Conservation (phyloP, 2,797 vertebrate genomes). For the Potorous gilbertii region DNA sequence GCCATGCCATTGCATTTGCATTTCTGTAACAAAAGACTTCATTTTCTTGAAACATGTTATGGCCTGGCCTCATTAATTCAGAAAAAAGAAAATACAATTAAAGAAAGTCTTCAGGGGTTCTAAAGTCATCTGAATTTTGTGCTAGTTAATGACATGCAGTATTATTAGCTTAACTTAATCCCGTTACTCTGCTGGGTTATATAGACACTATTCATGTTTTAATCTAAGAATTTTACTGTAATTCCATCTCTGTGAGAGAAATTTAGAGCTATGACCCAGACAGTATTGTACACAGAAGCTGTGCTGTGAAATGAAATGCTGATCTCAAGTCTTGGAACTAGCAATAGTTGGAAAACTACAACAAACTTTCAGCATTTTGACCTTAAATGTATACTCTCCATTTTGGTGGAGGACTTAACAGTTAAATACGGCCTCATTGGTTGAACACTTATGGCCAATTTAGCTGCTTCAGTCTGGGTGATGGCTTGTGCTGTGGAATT, state of each 20-base stretch:
- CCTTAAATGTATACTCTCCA: not conserved
- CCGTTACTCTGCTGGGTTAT: conserved; percentile 69
- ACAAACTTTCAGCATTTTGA: conserved; percentile 48
- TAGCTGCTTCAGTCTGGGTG: not conserved
- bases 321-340: not conserved
- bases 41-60: conserved; percentile 82
- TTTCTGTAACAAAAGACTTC: conserved; percentile 77
- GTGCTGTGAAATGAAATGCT: conserved; percentile 37
- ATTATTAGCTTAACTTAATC: conserved; percentile 79
- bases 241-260: conserved; percentile 55
- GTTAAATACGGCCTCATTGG: not conserved
- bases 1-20: conserved; percentile 62
- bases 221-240: conserved; percentile 58
- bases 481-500: not conserved
- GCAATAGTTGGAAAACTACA: conserved; percentile 5
- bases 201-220: conserved; percentile 68
- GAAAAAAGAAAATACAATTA: conserved; percentile 80
- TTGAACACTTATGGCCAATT: not conserved
- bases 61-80: conserved; percentile 82
- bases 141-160: conserved; percentile 70
- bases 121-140: conserved; percentile 80
- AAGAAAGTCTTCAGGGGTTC: conserved; percentile 80
- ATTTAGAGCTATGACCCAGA: conserved; percentile 44
- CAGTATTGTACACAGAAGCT: not conserved
- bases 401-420: conserved; percentile 12